A percentile compares a stretch with the other conserved stretches of the same genome.
Evolutionary conservation across 1,140 invertebrate species (phyloP).

Genomic region (Thereuonema tuberculata): DNA sequence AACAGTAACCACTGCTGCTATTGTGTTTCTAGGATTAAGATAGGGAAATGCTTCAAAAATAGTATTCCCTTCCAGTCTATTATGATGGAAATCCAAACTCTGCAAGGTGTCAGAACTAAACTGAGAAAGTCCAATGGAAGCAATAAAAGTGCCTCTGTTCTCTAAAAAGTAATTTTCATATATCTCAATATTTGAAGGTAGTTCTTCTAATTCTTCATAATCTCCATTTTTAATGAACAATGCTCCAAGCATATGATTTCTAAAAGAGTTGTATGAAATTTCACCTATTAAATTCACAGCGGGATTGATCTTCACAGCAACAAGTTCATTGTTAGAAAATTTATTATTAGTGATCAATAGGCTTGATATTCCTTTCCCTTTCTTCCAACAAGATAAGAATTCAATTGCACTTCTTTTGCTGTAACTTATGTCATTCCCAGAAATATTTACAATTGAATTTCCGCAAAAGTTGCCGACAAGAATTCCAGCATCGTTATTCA

Average conservation of each 20-base stretch:
- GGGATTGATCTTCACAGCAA: conserved; percentile 64
- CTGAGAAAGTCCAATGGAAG: conserved; percentile 70
- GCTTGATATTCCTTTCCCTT: conserved; percentile 27
- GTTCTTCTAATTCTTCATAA: conserved; percentile 45
- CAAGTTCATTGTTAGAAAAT: conserved; percentile 58
- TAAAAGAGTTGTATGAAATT: conserved; percentile 80
- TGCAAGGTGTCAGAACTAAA: conserved; percentile 70
- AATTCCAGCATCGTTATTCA: conserved; percentile 71
- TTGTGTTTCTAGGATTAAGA: conserved; percentile 69
- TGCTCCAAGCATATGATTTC: conserved; percentile 60
- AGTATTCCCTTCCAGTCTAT: conserved; percentile 71
- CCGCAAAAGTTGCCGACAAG: conserved; percentile 47
- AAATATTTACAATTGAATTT: conserved; percentile 51
- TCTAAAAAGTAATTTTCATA: conserved; percentile 76
- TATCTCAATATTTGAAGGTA: conserved; percentile 55
- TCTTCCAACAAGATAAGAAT: conserved; percentile 12
- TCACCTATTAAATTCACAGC: conserved; percentile 62
- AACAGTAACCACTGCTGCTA: conserved; percentile 75
- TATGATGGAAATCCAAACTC: conserved; percentile 68
- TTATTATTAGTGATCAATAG: conserved; percentile 74
- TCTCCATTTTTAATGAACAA: conserved; percentile 80
- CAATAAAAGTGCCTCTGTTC: conserved; percentile 76
- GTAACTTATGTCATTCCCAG: conserved; percentile 36
- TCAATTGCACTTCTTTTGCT: conserved; percentile 3
- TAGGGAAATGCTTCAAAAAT: conserved; percentile 71